Conservation (phyloP, 2,888 invertebrate genomes). For the Metellina segmentata region DNA sequence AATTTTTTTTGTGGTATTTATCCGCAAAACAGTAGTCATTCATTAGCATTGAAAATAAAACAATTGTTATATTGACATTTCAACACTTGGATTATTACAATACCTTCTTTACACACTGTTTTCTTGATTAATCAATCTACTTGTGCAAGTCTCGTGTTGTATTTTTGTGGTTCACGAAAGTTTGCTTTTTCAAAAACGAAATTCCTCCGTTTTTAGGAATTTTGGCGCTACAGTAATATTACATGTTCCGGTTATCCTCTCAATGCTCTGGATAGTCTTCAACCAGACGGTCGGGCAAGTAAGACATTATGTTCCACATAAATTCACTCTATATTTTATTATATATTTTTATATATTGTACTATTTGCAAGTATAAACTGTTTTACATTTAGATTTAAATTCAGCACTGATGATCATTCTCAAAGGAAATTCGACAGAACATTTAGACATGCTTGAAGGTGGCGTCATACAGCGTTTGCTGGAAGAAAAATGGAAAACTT, state of each 20-base stretch:
- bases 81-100: background rate
- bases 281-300: conserved; percentile 98
- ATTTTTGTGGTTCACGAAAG: background rate
- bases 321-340: background rate
- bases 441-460: conserved; percentile 98
- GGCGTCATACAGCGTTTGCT: conserved; percentile 97
- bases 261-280: conserved; percentile 96
- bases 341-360: background rate
- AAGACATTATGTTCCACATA: conserved; percentile 84
- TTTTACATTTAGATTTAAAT: conserved; percentile 89
- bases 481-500: conserved; percentile 99
- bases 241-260: conserved; percentile 98
- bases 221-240: conserved; percentile 99
- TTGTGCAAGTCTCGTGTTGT: no score
- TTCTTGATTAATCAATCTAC: no score
- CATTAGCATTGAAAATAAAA: background rate
- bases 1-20: no score
- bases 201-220: conserved; percentile 87
- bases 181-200: background rate
- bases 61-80: background rate
- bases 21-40: no score
- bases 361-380: background rate
- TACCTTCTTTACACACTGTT: background rate
- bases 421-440: conserved; percentile 98
- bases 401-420: conserved; percentile 98